Evolutionary conservation across 2,113 vertebrate species (phyloP).

Genomic region (Pica pica): DNA sequence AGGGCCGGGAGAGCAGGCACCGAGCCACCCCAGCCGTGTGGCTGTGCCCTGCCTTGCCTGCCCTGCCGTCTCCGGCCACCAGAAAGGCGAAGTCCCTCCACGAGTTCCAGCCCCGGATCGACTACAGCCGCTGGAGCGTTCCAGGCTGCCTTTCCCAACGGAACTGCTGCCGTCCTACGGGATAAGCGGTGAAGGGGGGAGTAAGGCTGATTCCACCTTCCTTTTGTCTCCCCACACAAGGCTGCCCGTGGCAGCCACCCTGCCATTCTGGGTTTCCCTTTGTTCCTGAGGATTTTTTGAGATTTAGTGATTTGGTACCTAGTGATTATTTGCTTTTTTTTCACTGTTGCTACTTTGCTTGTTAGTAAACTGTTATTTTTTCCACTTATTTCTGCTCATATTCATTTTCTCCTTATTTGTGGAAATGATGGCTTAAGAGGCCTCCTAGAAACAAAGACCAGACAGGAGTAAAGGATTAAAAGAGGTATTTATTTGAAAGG

Average conservation of each 20-base stretch:
- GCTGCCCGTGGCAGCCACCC: background rate
- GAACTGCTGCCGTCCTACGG: background rate
- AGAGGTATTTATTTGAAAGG: too few relatives aligned
- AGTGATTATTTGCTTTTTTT: background rate
- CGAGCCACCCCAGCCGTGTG: background rate
- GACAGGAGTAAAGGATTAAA: too few relatives aligned
- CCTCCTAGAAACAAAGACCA: too few relatives aligned
- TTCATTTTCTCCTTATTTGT: background rate
- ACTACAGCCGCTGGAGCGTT: accelerated
- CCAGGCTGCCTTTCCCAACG: background rate
- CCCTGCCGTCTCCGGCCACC: too few relatives aligned
- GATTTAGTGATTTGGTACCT: background rate
- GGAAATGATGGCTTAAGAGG: background rate
- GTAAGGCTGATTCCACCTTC: background rate
- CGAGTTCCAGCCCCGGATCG: accelerated
- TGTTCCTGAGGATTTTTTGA: background rate
- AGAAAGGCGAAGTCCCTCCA: background rate
- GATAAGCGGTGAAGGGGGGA: background rate
- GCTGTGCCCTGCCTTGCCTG: background rate
- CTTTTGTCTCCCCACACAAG: background rate
- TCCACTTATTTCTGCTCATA: background rate
- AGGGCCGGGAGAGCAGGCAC: accelerated
- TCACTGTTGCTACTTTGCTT: background rate
- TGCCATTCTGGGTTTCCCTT: background rate
- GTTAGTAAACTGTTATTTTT: background rate